phyloP scores from a whole-genome alignment of 2,797 vertebrate genomes.

The Siniperca scherzeri region DNA sequence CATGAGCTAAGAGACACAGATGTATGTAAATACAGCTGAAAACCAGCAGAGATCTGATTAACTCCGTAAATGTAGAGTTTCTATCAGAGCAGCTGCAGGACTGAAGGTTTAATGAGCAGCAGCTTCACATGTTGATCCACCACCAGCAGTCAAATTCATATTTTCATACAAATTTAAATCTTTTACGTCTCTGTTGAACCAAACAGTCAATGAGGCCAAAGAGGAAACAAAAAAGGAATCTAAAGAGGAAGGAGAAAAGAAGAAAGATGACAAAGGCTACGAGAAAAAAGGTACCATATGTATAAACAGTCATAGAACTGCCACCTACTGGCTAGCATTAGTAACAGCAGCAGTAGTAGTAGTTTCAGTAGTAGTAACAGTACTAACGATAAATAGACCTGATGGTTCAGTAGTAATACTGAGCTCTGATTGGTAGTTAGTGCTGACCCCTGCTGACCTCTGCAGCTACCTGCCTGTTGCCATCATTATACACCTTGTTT shows the following conservation, averaged over 20 bases:
- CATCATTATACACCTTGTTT: constrained; percentile 46
- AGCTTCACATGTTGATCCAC: not conserved
- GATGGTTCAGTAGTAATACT: not conserved
- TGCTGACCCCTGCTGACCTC: not conserved
- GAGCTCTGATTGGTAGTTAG: constrained; percentile 9
- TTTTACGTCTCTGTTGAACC: constrained; percentile 19
- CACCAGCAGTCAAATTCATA: not conserved
- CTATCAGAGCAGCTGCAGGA: not conserved
- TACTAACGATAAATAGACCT: not conserved
- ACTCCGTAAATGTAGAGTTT: not conserved
- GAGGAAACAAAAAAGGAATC: constrained; percentile 43
- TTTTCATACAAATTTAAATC: not conserved
- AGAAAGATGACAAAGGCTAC: constrained; percentile 69
- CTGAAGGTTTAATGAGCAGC: not conserved
- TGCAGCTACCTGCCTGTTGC: constrained; percentile 3
- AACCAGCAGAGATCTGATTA: not conserved
- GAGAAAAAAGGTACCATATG: constrained; percentile 78
- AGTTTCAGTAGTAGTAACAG: not conserved
- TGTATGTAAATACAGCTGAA: not conserved
- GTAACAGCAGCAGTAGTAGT: not conserved
- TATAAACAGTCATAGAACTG: not conserved
- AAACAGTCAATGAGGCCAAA: constrained; percentile 51
- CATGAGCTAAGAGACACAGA: not conserved
- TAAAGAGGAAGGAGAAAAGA: constrained; percentile 44
- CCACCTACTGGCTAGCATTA: not conserved